phyloP scores from a whole-genome alignment of 2,113 vertebrate species.

The Oryzias melastigma region DNA sequence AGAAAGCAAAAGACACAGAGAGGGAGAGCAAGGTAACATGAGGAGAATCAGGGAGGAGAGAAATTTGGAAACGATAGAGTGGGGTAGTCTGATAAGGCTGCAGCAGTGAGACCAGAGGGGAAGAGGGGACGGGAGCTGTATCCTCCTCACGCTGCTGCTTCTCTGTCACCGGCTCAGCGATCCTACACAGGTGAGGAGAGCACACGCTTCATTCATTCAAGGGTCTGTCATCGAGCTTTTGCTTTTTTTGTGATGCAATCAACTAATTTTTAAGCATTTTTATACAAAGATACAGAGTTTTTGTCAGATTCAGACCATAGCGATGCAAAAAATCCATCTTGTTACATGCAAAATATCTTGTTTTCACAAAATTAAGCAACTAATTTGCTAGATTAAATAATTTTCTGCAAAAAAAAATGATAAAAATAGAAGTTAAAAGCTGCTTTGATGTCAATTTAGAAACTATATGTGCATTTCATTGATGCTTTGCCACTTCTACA shows the following conservation, averaged over 20 bases:
- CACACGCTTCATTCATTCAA: slow-evolving; percentile 22
- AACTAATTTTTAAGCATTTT: neutral
- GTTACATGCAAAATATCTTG: neutral
- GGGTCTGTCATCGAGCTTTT: neutral
- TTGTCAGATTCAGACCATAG: neutral
- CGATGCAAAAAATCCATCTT: neutral
- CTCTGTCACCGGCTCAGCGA: slow-evolving; percentile 39
- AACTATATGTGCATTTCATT: too few relatives aligned
- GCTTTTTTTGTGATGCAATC: neutral
- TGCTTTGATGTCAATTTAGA: too few relatives aligned
- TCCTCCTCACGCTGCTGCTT: slow-evolving; percentile 40
- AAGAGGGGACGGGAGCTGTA: slow-evolving; percentile 23
- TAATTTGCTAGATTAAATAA: too few relatives aligned
- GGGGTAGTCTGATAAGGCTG: slow-evolving; percentile 57
- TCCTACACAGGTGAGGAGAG: slow-evolving; percentile 60
- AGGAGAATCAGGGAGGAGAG: slow-evolving; percentile 70
- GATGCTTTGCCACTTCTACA: too few relatives aligned
- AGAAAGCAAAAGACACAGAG: slow-evolving; percentile 17
- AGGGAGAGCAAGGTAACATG: slow-evolving; percentile 50
- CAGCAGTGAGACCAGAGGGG: slow-evolving; percentile 12
- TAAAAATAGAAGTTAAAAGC: too few relatives aligned
- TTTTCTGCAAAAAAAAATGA: too few relatives aligned
- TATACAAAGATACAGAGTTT: neutral
- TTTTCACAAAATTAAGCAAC: too few relatives aligned
- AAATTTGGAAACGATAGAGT: slow-evolving; percentile 67